Evolutionary conservation across 1,140 invertebrate genomes (phyloP), one percentile per base, ranked within the genome.

Genomic region (Brachionus asplanchnoidis): DNA sequence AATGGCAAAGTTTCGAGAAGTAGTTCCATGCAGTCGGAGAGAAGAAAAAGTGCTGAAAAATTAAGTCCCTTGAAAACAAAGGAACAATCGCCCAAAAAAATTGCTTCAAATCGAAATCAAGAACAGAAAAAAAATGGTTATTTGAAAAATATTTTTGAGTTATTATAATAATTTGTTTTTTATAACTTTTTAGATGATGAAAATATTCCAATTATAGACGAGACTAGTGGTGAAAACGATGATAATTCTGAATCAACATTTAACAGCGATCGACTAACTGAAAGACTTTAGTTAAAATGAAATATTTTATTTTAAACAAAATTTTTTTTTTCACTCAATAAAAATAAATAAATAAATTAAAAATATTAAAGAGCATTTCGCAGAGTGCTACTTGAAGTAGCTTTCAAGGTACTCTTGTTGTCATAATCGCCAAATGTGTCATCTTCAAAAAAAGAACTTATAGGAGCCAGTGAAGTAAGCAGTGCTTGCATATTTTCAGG

Each of bases 151-250:
- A 17, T 23, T 20, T 20, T 23, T 23, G 2, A 20, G 6, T 60
- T 60, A 8, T 60, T 60, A 20, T 9, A 60, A 60, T 20, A 23
- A 23, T 20, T 8, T 60, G 7, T 73, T 73, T 17, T n/a, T 23
- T 1, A 7, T 7, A 12, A 9, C 7, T 17, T 20, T 40, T 20
- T 36, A 73, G 73, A 77, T 23, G 7, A 26, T 28, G 73, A 77
- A 77, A 77, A 50, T 50, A 77, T 77, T 77, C 73, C 73, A 53
- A 77, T 50, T 20, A 77, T 77, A 26, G 73, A 77, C 26, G 73
- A 77, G 50, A 77, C 73, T 46, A 77, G 73, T 50, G 73, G 44
- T 12, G 73, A 77, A 26, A 77, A 77, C 20, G 70, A 46, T 44
- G 26, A 17, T 12, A 46, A 42, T 17, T 44, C 14, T 2, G 23